These are phyloP conservation scores for Crematogaster levior DNA, from an alignment of 2,888 invertebrate genomes.

Conservation along the genomic window DNA sequence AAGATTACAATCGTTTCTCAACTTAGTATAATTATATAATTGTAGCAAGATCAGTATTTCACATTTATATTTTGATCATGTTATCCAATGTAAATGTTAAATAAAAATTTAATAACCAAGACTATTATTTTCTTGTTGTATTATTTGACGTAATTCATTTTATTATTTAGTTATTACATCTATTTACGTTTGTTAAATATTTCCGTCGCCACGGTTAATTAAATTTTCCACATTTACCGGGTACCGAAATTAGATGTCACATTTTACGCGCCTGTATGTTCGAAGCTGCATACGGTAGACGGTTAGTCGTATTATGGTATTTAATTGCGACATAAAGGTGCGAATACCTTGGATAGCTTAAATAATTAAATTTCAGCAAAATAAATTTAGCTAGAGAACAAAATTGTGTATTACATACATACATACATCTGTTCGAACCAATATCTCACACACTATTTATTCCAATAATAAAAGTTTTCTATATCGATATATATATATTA, in stretches of 20 bases:
- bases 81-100: neutral
- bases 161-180: neutral
- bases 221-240: constrained; percentile 24
- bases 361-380: constrained; percentile 43
- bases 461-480: no score
- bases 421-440: no score
- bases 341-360: constrained; percentile 39
- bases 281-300: constrained; percentile 10
- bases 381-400: constrained; percentile 23
- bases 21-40: constrained; percentile 1
- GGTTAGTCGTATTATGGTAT: constrained; percentile 35
- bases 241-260: constrained; percentile 45
- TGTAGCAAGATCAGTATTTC: neutral
- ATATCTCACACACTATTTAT: no score
- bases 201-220: constrained; percentile 20
- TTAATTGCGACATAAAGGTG: constrained; percentile 45
- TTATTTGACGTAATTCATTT: neutral
- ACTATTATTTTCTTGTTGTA: neutral
- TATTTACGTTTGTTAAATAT: constrained; percentile 13
- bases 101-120: neutral
- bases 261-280: constrained; percentile 15
- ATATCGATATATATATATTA: no score
- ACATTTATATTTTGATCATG: neutral
- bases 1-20: constrained; percentile 13
- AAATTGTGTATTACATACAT: constrained; percentile 26